Evolutionary conservation across 2,113 vertebrate genomes (phyloP).

Genomic region (Boulengeromyrus knoepffleri): DNA sequence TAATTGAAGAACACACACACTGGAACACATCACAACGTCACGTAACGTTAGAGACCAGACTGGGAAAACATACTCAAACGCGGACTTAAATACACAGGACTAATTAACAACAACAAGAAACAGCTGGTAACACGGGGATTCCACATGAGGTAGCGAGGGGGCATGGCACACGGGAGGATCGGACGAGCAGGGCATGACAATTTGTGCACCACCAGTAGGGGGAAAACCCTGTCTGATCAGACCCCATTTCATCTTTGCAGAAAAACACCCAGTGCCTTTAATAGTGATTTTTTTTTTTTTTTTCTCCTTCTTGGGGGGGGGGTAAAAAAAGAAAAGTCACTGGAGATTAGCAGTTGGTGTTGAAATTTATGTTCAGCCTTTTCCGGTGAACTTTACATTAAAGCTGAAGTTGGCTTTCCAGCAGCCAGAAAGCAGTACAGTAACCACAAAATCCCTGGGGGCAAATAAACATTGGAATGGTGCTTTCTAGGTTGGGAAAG

Average conservation of each 20-base stretch:
- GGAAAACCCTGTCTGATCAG: background rate
- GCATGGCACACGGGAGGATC: no score
- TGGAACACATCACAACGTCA: no score
- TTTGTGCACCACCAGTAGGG: background rate
- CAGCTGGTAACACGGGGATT: no score
- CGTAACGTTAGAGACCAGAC: no score
- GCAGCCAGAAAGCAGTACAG: background rate
- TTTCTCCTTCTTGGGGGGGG: background rate
- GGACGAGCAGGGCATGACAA: background rate
- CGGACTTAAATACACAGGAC: no score
- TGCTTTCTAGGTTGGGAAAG: background rate
- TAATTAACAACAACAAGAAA: no score
- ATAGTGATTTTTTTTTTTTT: background rate
- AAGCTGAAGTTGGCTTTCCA: background rate
- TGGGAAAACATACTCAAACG: no score
- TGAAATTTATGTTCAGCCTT: background rate
- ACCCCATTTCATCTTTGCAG: background rate
- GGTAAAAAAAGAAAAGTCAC: background rate
- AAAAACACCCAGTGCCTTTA: background rate
- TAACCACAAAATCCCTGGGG: background rate
- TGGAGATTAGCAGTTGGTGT: background rate
- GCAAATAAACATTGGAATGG: conserved; percentile 1
- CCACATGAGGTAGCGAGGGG: no score
- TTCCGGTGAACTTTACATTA: background rate
- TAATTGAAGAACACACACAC: no score